Evolutionary conservation across 2,888 invertebrate species (phyloP).

Genomic region (Lucinisca nassula): DNA sequence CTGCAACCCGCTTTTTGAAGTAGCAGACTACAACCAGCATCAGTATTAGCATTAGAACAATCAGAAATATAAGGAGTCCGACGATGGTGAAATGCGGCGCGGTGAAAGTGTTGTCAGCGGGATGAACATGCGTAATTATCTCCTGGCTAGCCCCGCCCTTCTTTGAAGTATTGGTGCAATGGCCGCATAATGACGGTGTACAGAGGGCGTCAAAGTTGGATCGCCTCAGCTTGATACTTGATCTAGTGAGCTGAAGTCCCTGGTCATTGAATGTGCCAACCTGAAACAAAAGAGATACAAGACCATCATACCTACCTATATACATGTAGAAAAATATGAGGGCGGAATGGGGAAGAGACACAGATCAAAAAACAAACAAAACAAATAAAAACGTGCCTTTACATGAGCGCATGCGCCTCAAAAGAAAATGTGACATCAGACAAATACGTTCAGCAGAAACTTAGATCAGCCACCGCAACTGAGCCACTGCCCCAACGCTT

Average conservation of each 20-base stretch:
- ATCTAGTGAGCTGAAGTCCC: conserved; percentile 16
- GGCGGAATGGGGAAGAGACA: too few species aligned
- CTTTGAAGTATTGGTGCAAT: conserved; percentile 40
- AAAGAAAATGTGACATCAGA: too few species aligned
- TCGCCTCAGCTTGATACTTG: conserved; percentile 44
- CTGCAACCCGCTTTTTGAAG: conserved; percentile 62
- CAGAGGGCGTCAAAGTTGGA: conserved; percentile 51
- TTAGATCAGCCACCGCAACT: too few species aligned
- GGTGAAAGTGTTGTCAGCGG: conserved; percentile 48
- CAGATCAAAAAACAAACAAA: too few species aligned
- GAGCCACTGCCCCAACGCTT: too few species aligned
- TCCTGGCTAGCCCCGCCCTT: conserved; percentile 4
- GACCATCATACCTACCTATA: too few species aligned
- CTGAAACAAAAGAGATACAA: conserved; percentile 31
- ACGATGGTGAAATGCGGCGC: conserved; percentile 68
- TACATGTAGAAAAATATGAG: too few species aligned
- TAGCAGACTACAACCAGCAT: conserved; percentile 61
- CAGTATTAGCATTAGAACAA: conserved; percentile 66
- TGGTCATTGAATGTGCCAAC: conserved; percentile 65
- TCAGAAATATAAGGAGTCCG: conserved; percentile 63
- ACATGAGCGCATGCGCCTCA: too few species aligned
- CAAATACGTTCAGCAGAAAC: too few species aligned
- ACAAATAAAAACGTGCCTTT: too few species aligned
- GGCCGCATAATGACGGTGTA: conserved; percentile 43
- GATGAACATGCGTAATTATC: conserved; percentile 26